Conservation (phyloP, 2,797 vertebrate species). For the Cheirogaleus major region DNA sequence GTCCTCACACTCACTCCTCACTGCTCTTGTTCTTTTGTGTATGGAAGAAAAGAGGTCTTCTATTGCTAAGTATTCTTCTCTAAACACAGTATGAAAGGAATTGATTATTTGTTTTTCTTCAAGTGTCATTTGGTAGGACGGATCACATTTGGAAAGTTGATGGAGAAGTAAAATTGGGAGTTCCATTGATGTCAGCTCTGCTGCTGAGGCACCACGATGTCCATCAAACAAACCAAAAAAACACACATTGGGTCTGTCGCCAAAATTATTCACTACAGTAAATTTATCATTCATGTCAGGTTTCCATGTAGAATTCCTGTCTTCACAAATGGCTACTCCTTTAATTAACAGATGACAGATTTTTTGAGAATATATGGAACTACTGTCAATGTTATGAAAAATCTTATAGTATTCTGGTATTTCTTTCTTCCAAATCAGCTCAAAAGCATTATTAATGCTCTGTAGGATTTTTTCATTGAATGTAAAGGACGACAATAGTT, state of each 20-base stretch:
- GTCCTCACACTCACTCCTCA: constrained; percentile 13
- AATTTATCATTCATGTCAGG: constrained; percentile 80
- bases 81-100: constrained; percentile 81
- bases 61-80: constrained; percentile 71
- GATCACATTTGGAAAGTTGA: constrained; percentile 78
- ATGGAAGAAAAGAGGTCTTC: constrained; percentile 70
- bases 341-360: constrained; percentile 76
- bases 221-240: constrained; percentile 84
- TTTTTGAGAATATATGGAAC: constrained; percentile 19
- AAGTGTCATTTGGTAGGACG: constrained; percentile 76
- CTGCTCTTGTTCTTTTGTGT: not conserved
- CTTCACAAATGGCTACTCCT: constrained; percentile 79
- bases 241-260: constrained; percentile 78
- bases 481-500: constrained; percentile 31
- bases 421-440: constrained; percentile 75
- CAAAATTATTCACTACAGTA: constrained; percentile 74
- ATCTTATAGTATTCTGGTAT: not conserved
- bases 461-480: constrained; percentile 71
- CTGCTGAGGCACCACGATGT: constrained; percentile 73
- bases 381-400: not conserved
- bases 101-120: constrained; percentile 75
- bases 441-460: constrained; percentile 73
- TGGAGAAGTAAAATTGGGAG: constrained; percentile 83
- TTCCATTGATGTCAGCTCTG: constrained; percentile 78
- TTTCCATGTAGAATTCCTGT: constrained; percentile 82